Percentiles rank a stretch among this genome's conserved stretches.
These are phyloP conservation scores for Kryptolebias ocellatus DNA, from an alignment of 2,797 vertebrate genomes.

Conservation along the genomic window DNA sequence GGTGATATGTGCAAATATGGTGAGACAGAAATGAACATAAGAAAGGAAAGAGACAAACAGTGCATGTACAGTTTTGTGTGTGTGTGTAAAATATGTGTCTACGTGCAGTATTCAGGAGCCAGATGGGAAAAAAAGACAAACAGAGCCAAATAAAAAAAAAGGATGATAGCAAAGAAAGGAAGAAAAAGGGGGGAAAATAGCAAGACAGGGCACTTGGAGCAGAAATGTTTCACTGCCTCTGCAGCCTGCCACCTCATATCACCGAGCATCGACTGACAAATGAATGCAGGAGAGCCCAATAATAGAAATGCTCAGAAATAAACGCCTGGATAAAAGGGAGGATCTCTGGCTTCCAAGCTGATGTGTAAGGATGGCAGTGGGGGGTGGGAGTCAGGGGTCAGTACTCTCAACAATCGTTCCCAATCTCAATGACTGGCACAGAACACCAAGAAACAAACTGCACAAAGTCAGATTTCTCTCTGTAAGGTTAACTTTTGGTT, in stretches of 20 bases:
- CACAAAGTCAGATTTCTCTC: constrained; percentile 15
- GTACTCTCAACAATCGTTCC: constrained; percentile 15
- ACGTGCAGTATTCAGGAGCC: constrained; percentile 23
- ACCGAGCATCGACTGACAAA: constrained; percentile 73
- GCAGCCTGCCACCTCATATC: constrained; percentile 78
- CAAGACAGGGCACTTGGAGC: constrained; percentile 68
- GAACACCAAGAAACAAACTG: constrained; percentile 21
- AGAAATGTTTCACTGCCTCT: constrained; percentile 74
- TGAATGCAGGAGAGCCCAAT: constrained; percentile 77
- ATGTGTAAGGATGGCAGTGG: constrained; percentile 16
- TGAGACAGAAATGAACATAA: neutral
- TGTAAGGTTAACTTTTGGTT: constrained; percentile 21
- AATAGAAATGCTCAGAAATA: constrained; percentile 73
- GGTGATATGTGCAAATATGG: neutral
- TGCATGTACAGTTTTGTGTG: constrained; percentile 1
- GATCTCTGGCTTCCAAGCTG: constrained; percentile 20
- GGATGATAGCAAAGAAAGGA: constrained; percentile 38
- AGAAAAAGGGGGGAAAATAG: constrained; percentile 33
- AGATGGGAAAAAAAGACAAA: constrained; percentile 55
- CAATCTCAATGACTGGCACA: constrained; percentile 15
- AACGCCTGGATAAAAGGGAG: constrained; percentile 44
- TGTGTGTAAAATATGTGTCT: constrained; percentile 28
- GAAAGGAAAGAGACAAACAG: constrained; percentile 1
- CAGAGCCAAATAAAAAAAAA: constrained; percentile 43
- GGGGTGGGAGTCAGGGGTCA: constrained; percentile 36